phyloP scores from a whole-genome alignment of 2,888 invertebrate genomes.

The Melieria crassipennis region DNA sequence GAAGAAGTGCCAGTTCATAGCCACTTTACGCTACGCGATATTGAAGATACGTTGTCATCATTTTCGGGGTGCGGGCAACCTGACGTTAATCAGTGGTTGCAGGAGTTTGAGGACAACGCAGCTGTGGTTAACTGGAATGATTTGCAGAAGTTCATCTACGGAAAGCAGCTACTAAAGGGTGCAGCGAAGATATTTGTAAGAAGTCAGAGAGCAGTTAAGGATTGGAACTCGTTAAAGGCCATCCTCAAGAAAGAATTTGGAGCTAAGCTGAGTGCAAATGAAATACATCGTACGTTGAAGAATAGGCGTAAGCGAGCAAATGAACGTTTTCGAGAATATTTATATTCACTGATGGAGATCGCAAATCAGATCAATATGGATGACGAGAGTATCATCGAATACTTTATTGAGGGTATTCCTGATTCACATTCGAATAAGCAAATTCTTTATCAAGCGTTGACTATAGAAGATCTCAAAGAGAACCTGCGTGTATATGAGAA shows the following conservation, averaged over 20 bases:
- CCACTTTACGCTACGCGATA: constrained; percentile 34
- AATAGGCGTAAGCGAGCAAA: constrained; percentile 28
- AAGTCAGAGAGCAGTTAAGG: constrained; percentile 23
- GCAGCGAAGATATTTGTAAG: constrained; percentile 36
- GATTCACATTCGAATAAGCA: constrained; percentile 33
- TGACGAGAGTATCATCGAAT: constrained; percentile 36
- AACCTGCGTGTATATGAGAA: constrained; percentile 35
- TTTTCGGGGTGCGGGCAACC: constrained; percentile 33
- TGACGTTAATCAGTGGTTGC: constrained; percentile 33
- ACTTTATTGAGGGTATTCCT: constrained; percentile 37
- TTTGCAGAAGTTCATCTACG: constrained; percentile 37
- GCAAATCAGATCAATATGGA: constrained; percentile 29
- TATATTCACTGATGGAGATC: constrained; percentile 35
- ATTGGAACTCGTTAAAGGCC: constrained; percentile 18
- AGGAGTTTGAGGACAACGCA: constrained; percentile 37
- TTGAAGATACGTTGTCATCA: constrained; percentile 33
- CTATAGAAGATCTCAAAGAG: constrained; percentile 34
- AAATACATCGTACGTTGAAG: constrained; percentile 30
- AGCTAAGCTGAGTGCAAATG: constrained; percentile 8
- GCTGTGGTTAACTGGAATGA: constrained; percentile 32
- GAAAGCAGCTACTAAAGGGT: constrained; percentile 35
- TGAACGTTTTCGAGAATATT: constrained; percentile 32
- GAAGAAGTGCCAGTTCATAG: not conserved
- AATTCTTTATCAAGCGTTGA: constrained; percentile 29
- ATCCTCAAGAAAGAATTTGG: constrained; percentile 24